Percentiles rank a stretch among this genome's conserved stretches.
Conservation (phyloP, 2,888 invertebrate species). For the Lasioglossum oenotherae region DNA sequence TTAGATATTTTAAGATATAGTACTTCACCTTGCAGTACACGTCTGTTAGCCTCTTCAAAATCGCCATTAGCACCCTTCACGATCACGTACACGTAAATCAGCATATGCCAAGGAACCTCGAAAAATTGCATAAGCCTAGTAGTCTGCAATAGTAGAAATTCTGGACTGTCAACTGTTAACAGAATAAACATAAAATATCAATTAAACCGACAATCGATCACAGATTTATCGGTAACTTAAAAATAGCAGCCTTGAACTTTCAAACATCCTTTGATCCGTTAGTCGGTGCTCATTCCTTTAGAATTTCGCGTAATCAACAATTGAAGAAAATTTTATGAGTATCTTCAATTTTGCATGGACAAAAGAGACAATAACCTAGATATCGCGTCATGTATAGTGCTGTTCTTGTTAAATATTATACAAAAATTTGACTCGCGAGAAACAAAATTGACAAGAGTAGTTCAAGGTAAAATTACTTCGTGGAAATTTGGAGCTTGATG, state of each 20-base stretch:
- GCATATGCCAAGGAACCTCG: slow-evolving; percentile 92
- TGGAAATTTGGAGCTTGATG: too few relatives aligned
- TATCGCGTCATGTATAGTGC: not conserved
- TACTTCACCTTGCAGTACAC: slow-evolving; percentile 90
- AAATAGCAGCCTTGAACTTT: not conserved
- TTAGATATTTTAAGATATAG: not conserved
- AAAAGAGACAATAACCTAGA: slow-evolving; percentile 5
- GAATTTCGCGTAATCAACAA: not conserved
- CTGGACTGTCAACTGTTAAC: slow-evolving; percentile 76
- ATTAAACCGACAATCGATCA: not conserved
- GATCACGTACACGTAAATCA: slow-evolving; percentile 92
- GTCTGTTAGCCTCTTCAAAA: slow-evolving; percentile 90
- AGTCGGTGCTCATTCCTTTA: not conserved
- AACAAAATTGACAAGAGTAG: too few relatives aligned
- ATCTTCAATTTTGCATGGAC: not conserved
- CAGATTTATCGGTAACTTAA: not conserved
- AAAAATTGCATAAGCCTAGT: slow-evolving; percentile 87
- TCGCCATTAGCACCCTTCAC: slow-evolving; percentile 91
- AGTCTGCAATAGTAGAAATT: slow-evolving; percentile 89
- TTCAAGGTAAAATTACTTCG: too few relatives aligned
- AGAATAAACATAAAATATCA: not conserved
- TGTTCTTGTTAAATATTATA: slow-evolving; percentile 1
- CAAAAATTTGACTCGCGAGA: too few relatives aligned
- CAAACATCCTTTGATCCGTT: not conserved
- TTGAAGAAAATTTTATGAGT: not conserved